A percentile compares a stretch with the other conserved stretches of the same genome.
These are phyloP conservation scores for Pseudolaguvia tuberculata DNA, from an alignment of 2,113 vertebrate species.

Conservation along the genomic window DNA sequence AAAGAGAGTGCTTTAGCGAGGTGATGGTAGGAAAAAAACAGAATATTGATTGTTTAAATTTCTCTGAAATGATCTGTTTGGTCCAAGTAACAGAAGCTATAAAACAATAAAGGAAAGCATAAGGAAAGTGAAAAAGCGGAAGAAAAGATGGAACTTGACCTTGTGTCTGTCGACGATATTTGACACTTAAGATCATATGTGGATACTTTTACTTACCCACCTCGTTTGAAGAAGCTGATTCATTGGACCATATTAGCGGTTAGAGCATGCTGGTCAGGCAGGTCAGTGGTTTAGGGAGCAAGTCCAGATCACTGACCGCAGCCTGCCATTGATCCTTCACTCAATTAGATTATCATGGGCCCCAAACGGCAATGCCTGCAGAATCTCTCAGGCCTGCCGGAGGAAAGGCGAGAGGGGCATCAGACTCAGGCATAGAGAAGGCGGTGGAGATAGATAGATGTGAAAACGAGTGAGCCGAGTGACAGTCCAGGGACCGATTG, in stretches of 20 bases:
- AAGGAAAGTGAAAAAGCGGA: neutral
- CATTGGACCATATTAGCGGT: slow-evolving; percentile 47
- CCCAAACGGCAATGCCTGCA: slow-evolving; percentile 55
- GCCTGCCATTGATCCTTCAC: slow-evolving; percentile 54
- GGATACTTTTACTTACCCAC: slow-evolving; percentile 24
- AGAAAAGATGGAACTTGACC: neutral
- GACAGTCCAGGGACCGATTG: slow-evolving; percentile 58
- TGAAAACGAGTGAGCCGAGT: slow-evolving; percentile 57
- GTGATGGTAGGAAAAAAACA: slow-evolving; percentile 1
- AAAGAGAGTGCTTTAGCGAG: slow-evolving; percentile 36
- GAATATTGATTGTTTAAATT: slow-evolving; percentile 12
- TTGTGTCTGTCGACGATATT: neutral
- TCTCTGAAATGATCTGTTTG: slow-evolving; percentile 14
- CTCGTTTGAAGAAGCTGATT: slow-evolving; percentile 24
- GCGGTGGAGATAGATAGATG: slow-evolving; percentile 54
- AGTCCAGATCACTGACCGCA: slow-evolving; percentile 55
- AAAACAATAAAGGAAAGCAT: neutral
- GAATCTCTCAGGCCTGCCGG: slow-evolving; percentile 40
- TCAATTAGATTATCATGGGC: slow-evolving; percentile 54
- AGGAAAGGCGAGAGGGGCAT: slow-evolving; percentile 27
- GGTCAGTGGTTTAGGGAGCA: slow-evolving; percentile 50
- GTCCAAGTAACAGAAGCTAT: neutral
- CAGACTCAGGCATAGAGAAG: slow-evolving; percentile 22
- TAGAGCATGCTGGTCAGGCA: slow-evolving; percentile 35
- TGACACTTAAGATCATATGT: neutral